Evolutionary conservation across 2,797 vertebrate genomes (phyloP).

Genomic region (Alauda arvensis): DNA sequence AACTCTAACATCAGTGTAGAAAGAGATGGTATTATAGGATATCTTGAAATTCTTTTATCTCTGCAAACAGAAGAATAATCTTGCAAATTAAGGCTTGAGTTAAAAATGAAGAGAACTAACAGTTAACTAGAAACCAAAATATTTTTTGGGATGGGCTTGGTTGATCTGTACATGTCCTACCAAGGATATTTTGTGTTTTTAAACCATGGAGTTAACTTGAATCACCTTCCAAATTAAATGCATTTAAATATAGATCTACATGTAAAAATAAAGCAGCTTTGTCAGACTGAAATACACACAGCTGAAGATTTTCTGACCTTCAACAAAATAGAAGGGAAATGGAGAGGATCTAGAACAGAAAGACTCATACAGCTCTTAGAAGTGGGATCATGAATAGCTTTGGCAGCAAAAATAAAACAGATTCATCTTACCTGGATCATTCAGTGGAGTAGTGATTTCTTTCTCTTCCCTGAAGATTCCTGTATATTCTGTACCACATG

Average conservation of each 20-base stretch:
- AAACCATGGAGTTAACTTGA: neutral
- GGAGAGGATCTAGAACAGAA: neutral
- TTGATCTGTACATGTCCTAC: accelerated
- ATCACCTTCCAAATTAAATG: neutral
- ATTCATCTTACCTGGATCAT: neutral
- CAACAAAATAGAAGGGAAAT: neutral
- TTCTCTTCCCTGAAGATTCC: neutral
- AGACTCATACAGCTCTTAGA: neutral
- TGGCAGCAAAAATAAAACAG: neutral
- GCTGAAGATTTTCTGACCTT: neutral
- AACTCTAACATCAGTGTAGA: neutral
- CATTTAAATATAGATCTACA: neutral
- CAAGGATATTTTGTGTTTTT: neutral
- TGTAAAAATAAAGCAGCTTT: neutral
- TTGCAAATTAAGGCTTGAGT: neutral
- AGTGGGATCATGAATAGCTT: neutral
- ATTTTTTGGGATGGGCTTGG: accelerated
- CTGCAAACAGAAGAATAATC: neutral
- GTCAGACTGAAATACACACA: neutral
- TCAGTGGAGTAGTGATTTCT: neutral
- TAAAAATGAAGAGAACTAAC: neutral
- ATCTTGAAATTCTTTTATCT: neutral
- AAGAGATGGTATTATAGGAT: neutral
- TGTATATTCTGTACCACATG: neutral
- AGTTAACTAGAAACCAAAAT: neutral